Conservation (phyloP, 2,888 invertebrate species). For the Linnaemya vulpina region DNA sequence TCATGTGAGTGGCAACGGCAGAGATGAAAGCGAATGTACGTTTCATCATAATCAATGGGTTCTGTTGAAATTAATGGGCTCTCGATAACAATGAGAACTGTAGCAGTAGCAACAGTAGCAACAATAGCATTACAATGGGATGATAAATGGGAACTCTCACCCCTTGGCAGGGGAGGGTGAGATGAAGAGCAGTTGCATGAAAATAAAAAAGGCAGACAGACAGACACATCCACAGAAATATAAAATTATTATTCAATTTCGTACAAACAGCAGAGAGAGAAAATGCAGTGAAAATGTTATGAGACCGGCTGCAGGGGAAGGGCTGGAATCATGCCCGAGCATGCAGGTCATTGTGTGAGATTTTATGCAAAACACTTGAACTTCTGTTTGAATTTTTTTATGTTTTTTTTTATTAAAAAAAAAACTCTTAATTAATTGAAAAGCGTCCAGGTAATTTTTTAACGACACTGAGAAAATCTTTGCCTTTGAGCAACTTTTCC, state of each 20-base stretch:
- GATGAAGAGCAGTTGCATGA: background rate
- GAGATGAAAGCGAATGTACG: slow-evolving; percentile 25
- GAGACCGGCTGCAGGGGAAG: background rate
- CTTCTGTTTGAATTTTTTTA: too few relatives aligned
- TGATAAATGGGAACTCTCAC: slow-evolving; percentile 24
- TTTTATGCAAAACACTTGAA: too few relatives aligned
- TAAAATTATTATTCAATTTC: background rate
- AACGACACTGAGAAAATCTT: too few relatives aligned
- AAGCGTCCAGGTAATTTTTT: background rate
- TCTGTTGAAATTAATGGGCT: slow-evolving; percentile 35
- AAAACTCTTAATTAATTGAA: background rate
- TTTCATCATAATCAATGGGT: slow-evolving; percentile 3
- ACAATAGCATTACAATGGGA: slow-evolving; percentile 70
- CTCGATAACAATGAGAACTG: slow-evolving; percentile 21
- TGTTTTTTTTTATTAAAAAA: background rate
- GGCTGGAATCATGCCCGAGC: background rate
- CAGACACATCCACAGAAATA: background rate
- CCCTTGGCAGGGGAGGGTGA: slow-evolving; percentile 22
- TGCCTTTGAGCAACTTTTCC: too few relatives aligned
- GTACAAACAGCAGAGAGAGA: background rate
- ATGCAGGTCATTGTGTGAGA: background rate
- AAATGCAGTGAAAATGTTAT: background rate
- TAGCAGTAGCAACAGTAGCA: slow-evolving; percentile 49
- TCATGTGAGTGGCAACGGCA: background rate
- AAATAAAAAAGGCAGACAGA: background rate